Evolutionary conservation across 2,888 invertebrate species (phyloP).

Genomic region (Lasioglossum pauxillum): DNA sequence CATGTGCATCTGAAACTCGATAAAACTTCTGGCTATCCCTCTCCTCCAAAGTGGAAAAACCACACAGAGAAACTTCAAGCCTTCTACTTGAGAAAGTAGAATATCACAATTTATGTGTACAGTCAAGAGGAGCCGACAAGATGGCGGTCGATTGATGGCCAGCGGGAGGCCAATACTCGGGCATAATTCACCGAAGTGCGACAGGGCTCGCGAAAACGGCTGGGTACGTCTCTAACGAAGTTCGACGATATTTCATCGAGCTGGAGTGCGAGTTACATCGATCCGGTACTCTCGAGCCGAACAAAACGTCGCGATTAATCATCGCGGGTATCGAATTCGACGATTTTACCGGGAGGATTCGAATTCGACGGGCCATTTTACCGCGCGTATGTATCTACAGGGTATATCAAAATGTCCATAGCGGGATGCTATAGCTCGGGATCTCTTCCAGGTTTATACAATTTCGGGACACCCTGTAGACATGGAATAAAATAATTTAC

Average conservation of each 20-base stretch:
- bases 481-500: no score
- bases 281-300: neutral
- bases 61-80: neutral
- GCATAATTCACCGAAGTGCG: neutral
- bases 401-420: no score
- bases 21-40: neutral
- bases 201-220: neutral
- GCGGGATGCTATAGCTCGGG: no score
- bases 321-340: neutral
- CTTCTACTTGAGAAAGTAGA: neutral
- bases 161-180: neutral
- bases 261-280: neutral
- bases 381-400: neutral
- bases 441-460: no score
- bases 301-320: neutral
- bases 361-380: neutral
- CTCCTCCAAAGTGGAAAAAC: neutral
- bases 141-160: neutral
- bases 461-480: no score
- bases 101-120: neutral
- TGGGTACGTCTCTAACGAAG: slow-evolving; percentile 3
- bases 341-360: neutral
- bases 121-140: neutral
- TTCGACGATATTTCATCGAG: slow-evolving; percentile 6
- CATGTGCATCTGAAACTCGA: neutral